Percentiles rank a stretch among this genome's conserved stretches.
Conservation (phyloP, 2,888 invertebrate genomes). For the Agriopis aurantiaria region DNA sequence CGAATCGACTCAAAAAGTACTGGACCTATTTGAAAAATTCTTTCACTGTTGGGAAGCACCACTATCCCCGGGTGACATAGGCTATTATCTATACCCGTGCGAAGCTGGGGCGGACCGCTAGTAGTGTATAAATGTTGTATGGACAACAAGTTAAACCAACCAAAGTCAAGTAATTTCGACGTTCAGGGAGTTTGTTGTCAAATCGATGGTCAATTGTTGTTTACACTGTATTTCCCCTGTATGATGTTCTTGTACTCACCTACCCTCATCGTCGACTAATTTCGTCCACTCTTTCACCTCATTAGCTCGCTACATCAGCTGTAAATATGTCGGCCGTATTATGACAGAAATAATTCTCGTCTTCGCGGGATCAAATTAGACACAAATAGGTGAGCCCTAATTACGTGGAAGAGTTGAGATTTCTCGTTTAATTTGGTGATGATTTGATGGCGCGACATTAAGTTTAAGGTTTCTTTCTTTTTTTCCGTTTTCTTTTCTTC, state of each 20-base stretch:
- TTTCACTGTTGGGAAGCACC: too few species aligned
- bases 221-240: neutral
- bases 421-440: conserved; percentile 22
- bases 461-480: neutral
- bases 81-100: too few species aligned
- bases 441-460: conserved; percentile 9
- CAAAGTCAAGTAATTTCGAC: too few species aligned
- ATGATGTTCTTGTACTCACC: neutral
- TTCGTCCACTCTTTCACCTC: conserved; percentile 26
- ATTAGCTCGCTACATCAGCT: conserved; percentile 20
- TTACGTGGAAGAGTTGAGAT: conserved; percentile 24
- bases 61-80: too few species aligned
- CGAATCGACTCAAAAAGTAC: too few species aligned
- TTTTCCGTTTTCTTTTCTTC: neutral
- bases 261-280: conserved; percentile 6
- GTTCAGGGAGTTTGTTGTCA: too few species aligned
- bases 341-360: conserved; percentile 29
- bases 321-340: conserved; percentile 29
- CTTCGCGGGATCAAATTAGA: conserved; percentile 39
- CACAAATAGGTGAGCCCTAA: conserved; percentile 29
- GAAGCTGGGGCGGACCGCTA: too few species aligned
- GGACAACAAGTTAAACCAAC: too few species aligned
- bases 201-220: too few species aligned
- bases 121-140: too few species aligned
- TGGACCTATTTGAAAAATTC: too few species aligned